Evolutionary conservation across 2,113 vertebrate genomes (phyloP), one percentile per base, ranked within the genome.

Genomic region (Athene cunicularia): DNA sequence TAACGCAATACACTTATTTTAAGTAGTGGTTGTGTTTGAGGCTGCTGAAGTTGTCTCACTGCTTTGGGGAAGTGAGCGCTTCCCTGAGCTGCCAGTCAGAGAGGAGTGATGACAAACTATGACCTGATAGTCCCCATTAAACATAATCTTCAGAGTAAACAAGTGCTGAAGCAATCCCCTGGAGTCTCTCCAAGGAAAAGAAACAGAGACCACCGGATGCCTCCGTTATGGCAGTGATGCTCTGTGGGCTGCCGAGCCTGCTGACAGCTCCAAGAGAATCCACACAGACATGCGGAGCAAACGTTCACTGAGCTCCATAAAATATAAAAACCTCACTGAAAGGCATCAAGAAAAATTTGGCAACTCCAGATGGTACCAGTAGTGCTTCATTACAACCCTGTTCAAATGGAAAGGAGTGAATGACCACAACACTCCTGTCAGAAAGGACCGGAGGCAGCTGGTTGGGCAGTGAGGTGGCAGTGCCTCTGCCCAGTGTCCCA

Each of bases 191-290:
- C 60, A 96, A 72, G 55, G n/a, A 77, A 72, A 84, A 64, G 35
- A 71, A 80, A 82, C 32, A 0, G 10, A 77, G 68, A 67, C 76
- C 43, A 41, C 47, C 7, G 21, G 22, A 59, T 52, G 68, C 49
- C n/a, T 70, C 35, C 0, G 0, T 26, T 72, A 37, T 0, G 6
- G 67, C 66, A 86, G 67, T 0, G 0, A 67, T n/a, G 32, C 47
- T 84, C 76, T 62, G 37, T 2, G 2, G 39, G 72, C 75, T 77
- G 72, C 53, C 0, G 33, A 86, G 53, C 53, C 67, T 62, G 67
- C 75, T 56, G 79, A 79, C 56, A 88, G 58, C 24, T 95, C 72
- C 60, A 28, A 49, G 30, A 55, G 41, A 73, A 80, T 76, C 67
- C 50, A 52, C 30, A 37, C 2, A 47, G 55, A 45, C 55, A 66